Base-by-base conservation (phyloP, 2,888 invertebrate genomes). In the Zeuzera pyrina region DNA sequence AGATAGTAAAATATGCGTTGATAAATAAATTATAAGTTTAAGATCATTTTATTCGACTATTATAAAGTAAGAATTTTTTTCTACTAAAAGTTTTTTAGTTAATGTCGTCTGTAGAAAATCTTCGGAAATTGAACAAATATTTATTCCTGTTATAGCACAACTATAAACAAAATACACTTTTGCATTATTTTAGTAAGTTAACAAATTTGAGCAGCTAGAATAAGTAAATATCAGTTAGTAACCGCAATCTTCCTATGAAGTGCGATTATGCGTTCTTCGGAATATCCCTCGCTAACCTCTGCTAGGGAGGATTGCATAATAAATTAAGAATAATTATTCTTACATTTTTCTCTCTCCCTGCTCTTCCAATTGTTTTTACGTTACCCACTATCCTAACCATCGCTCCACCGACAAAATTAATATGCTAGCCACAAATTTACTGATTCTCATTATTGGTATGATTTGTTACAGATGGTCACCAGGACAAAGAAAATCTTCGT, bases 401-500 rank as follows among this genome's bases (percentile, higher is more conserved):
- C 12, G 8, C 12, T 25, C 12, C 25, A 25, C 13, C 12, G n/a
- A n/a, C n/a, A n/a, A n/a, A n/a, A n/a, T n/a, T n/a, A n/a, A n/a
- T n/a, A n/a, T 14, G 13, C 8, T 5, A 8, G 26, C 3, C 14
- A 3, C 26, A 14, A 8, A 26, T 5, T 12, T 26, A 26, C 14
- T n/a, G 7, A 10, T 4, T 22, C 10, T 22, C 11, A 44, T 12
- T 22, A 21, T 8, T 29, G 6, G 35, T 52, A 41, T 42, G 47
- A 46, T 57, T 69, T 65, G 47, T 89, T 89, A 2, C 91, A 98
- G 98, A 97, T 98, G 97, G 97, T 98, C 84, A 98, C 98, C 87
- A 94, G 97, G 89, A 99, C 98, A 88, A 99, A 98, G 93, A 99
- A 99, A 89, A 98, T 99, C 87, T 99, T 99, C 88, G 98, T 99